Base-by-base conservation (phyloP, 2,113 vertebrate species). In the Cettia cetti region DNA sequence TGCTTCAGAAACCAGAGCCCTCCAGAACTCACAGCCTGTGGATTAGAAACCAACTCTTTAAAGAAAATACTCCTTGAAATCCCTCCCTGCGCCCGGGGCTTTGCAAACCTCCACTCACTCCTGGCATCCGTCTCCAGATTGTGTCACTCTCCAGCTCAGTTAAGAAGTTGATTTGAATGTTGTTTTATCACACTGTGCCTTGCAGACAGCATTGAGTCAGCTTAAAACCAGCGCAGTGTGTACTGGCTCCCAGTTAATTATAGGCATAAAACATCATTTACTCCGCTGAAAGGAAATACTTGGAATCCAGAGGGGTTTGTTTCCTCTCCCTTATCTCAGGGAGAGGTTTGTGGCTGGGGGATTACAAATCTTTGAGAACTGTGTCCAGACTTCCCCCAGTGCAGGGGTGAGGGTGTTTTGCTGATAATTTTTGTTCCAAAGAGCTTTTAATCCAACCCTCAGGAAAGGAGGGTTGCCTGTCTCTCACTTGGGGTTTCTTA, bases 191-290 rank as follows among this genome's bases (percentile, higher is more conserved):
- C 89, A 71, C 91, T 92, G 86, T 74, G 81, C 89, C 93, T 94
- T 45, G 12, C 91, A 95, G 94, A 95, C 95, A 94, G 92, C 92
- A 56, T 91, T 94, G 96, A 97, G 94, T 97, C 94, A 96, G 96
- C 95, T 92, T 39, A 59, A 91, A 96, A 84, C 92, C 92, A 95
- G 92, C 52, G 8, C 89, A 86, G 89, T 93, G 91, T 91, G 77
- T 84, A 68, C 89, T 95, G 94, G 76, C 95, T 97, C 83, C 91
- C 94, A 83, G 92, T 96, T 97, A 95, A 96, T 96, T 94, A 96
- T 82, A 94, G 92, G 79, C 91, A 94, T 75, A 84, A 95, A 94
- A 59, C 83, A 86, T 75, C 68, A 92, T 95, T 97, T 91, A 82
- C 89, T 94, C 86, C 10, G 23, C 69, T 47, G 53, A 94, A 89